Evolutionary conservation across 2,797 vertebrate species (phyloP), one percentile per base, ranked within the genome.

Genomic region (Peromyscus aztecus): DNA sequence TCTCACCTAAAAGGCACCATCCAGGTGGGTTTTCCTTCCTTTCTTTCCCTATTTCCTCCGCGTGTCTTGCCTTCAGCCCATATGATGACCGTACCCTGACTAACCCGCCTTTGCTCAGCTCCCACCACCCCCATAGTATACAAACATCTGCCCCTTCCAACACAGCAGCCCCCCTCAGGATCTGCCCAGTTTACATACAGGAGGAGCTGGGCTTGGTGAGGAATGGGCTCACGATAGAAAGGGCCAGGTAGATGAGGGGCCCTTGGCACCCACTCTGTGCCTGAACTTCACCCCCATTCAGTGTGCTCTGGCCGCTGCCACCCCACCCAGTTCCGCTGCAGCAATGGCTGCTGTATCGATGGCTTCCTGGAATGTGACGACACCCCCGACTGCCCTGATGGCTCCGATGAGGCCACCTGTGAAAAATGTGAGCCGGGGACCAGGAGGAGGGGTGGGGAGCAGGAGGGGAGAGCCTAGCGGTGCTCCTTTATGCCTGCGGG

Each of bases 331-430:
- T 99, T 99, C 98, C 98, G 90, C 69, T 99, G 99, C 96, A 84
- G 89, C 2, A 99, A 99, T 52, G 98, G 99, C 92, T 99, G 99
- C 98, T 99, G 99, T 95, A 98, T 99, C 93, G 98, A 99, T 75
- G 98, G 98, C 27, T 99, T 98, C 73, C 98, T 99, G 94, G 99
- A 99, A 91, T 99, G 99, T 77, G 99, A 99, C 49, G 96, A 98
- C 27, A 96, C 88, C 0, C 9, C 76, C 0, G 99, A 99, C 95
- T 99, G 99, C 96, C 97, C 46, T 0, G 99, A 99, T 14, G 93
- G 96, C n/a, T 99, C 99, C 0, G 99, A 99, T 0, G 99, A 99
- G 98, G 59, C 94, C 9, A 96, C 97, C 21, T 99, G 99, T 98
- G 92, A 98, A 0, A 98, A 98, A 16, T 98, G 99, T 99, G 98